These are phyloP conservation scores for Oryzias sinensis DNA, from an alignment of 2,797 vertebrate species.

Conservation along the genomic window DNA sequence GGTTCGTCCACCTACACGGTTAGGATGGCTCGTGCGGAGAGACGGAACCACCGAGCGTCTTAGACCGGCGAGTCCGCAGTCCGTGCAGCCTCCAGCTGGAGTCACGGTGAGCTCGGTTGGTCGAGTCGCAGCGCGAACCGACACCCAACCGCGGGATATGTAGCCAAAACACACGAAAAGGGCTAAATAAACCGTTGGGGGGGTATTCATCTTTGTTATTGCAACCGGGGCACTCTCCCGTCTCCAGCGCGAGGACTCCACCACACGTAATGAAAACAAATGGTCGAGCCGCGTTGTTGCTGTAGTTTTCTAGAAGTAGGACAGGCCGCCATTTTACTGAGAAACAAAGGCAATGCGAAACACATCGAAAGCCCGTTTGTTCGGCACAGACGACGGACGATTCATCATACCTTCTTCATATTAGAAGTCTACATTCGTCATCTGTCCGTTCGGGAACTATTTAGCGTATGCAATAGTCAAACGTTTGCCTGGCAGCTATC, in stretches of 20 bases:
- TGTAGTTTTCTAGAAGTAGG: constrained; percentile 78
- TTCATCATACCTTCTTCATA: constrained; percentile 53
- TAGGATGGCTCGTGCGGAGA: constrained; percentile 5
- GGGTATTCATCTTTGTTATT: not conserved
- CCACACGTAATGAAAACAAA: constrained; percentile 34
- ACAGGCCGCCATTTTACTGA: constrained; percentile 86
- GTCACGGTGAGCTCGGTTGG: constrained; percentile 41
- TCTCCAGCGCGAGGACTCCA: not conserved
- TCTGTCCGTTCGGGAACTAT: constrained; percentile 49
- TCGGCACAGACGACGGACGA: constrained; percentile 42
- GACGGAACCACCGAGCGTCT: constrained; percentile 7
- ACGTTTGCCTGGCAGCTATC: constrained; percentile 62
- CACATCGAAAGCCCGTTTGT: constrained; percentile 33
- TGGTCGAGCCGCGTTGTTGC: constrained; percentile 67
- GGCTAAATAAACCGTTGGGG: not conserved
- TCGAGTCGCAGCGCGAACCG: constrained; percentile 26
- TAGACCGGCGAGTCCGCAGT: constrained; percentile 6
- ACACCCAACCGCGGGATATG: constrained; percentile 4
- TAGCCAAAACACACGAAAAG: not conserved
- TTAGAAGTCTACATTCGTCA: constrained; percentile 39
- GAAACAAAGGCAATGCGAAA: constrained; percentile 76
- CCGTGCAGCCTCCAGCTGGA: constrained; percentile 21
- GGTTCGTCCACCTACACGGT: not conserved
- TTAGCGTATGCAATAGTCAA: constrained; percentile 59
- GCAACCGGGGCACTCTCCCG: not conserved